Evolutionary conservation across 1,140 invertebrate genomes (phyloP).

Genomic region (Meteorus sp.): DNA sequence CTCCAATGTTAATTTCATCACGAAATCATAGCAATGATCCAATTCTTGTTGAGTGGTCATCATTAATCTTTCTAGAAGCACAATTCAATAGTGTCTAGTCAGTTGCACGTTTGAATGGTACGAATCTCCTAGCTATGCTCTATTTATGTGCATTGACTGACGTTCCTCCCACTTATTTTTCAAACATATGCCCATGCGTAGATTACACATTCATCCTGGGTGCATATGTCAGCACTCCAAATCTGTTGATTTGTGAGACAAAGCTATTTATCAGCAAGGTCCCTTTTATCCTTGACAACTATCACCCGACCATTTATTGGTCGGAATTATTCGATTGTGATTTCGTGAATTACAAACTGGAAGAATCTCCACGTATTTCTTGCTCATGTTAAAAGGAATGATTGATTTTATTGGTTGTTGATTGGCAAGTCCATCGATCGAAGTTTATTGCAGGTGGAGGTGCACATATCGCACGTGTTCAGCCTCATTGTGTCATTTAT

Average conservation of each 20-base stretch:
- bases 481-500: slow-evolving; percentile 27
- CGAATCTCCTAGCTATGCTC: slow-evolving; percentile 2
- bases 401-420: no score
- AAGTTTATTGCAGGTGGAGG: neutral
- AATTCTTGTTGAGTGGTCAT: slow-evolving; percentile 26
- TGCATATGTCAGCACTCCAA: neutral
- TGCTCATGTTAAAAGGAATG: no score
- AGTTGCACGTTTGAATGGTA: slow-evolving; percentile 5
- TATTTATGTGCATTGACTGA: slow-evolving; percentile 12
- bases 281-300: neutral
- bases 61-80: neutral
- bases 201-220: neutral
- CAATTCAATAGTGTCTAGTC: neutral
- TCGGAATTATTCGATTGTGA: no score
- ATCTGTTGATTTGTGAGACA: neutral
- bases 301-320: no score
- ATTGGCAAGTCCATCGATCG: no score
- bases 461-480: no score
- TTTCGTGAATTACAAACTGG: neutral
- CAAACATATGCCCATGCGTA: neutral
- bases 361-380: neutral
- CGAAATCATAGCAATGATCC: slow-evolving; percentile 29
- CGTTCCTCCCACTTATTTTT: slow-evolving; percentile 12
- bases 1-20: slow-evolving; percentile 29
- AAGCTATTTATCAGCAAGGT: neutral